These are phyloP conservation scores for Rhinatrema bivittatum DNA, from an alignment of 2,797 vertebrate genomes.

Conservation along the genomic window DNA sequence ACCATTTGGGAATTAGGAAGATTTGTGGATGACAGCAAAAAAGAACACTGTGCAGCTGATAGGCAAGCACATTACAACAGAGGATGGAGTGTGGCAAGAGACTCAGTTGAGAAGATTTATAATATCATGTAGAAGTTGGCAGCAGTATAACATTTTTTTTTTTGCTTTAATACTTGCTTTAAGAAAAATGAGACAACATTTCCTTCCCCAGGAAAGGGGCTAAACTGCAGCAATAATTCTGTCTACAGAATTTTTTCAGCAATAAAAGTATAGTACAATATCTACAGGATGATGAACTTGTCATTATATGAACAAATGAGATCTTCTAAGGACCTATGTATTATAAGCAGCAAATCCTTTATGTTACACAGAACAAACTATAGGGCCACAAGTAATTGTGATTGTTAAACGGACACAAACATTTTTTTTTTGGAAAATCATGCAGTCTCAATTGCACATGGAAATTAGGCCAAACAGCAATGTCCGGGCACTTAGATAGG, in stretches of 20 bases:
- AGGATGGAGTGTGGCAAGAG: not conserved
- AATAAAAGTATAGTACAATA: not conserved
- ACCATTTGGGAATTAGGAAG: not conserved
- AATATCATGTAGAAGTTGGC: not conserved
- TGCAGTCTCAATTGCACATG: too few relatives aligned
- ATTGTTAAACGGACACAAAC: too few relatives aligned
- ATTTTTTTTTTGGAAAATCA: too few relatives aligned
- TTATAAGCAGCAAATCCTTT: too few relatives aligned
- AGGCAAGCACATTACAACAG: not conserved
- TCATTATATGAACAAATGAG: not conserved
- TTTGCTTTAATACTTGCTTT: too few relatives aligned
- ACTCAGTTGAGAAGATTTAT: not conserved
- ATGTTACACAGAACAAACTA: too few relatives aligned
- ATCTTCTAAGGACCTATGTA: too few relatives aligned
- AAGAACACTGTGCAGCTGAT: not conserved
- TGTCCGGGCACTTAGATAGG: too few relatives aligned
- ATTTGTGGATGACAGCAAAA: constrained; percentile 12
- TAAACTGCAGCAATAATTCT: not conserved
- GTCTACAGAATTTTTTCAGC: not conserved
- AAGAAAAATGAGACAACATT: not conserved
- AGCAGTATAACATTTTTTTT: too few relatives aligned
- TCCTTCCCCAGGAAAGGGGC: not conserved
- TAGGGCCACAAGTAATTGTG: too few relatives aligned
- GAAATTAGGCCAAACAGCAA: too few relatives aligned
- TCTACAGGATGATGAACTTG: not conserved